A percentile compares a stretch with the other conserved stretches of the same genome.
Conservation (phyloP, 2,113 vertebrate genomes). For the Xyliphius kryptos region DNA sequence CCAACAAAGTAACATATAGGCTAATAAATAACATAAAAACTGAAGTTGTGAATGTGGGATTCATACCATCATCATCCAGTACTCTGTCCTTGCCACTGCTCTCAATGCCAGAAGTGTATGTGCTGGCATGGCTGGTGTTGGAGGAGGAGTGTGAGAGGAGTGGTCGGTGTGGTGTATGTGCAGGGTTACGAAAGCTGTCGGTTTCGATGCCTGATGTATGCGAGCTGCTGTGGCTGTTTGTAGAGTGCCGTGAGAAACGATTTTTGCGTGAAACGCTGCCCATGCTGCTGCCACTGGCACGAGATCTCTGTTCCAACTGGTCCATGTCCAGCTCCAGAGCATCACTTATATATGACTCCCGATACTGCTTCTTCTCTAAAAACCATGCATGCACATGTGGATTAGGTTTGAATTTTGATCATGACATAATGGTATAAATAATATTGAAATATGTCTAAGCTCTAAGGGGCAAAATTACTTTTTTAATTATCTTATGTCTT, state of each 20-base stretch:
- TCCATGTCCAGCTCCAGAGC: conserved; percentile 96
- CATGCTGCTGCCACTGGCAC: conserved; percentile 88
- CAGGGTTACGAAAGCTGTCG: conserved; percentile 68
- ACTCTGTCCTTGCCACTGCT: conserved; percentile 86
- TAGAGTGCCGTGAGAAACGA: conserved; percentile 85
- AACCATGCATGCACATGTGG: conserved; percentile 8
- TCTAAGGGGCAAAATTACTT: no score
- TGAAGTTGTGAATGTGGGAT: no score
- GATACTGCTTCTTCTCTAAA: conserved; percentile 95
- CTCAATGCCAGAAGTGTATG: conserved; percentile 91
- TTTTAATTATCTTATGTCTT: no score
- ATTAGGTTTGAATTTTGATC: no score
- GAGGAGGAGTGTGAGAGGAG: conserved; percentile 88
- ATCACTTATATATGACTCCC: conserved; percentile 97
- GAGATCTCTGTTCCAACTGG: conserved; percentile 84
- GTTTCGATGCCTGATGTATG: conserved; percentile 93
- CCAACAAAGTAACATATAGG: no score
- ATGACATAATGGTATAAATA: no score
- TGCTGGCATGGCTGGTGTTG: conserved; percentile 89
- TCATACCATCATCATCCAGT: conserved; percentile 86
- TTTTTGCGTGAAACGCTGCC: conserved; percentile 82
- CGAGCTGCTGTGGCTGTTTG: conserved; percentile 87
- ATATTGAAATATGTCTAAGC: no score
- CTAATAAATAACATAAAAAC: no score
- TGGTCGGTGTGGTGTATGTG: conserved; percentile 67